Evolutionary conservation across 2,888 invertebrate species (phyloP).

Genomic region (Pristionchus arcanus): DNA sequence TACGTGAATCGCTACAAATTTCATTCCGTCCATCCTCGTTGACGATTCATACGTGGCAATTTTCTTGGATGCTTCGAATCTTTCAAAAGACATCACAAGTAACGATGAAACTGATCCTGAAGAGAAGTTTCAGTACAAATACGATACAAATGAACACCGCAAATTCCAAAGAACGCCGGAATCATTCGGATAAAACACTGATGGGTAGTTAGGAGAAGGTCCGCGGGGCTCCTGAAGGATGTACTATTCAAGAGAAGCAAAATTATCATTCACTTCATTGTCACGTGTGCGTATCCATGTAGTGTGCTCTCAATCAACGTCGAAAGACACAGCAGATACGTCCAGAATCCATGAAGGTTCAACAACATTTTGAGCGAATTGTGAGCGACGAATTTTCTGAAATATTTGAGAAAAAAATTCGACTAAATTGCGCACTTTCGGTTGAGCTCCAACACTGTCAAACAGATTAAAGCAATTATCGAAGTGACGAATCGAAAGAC

Average conservation of each 20-base stretch:
- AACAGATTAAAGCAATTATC: neutral
- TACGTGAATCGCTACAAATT: neutral
- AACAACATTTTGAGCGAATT: neutral
- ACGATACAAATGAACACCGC: neutral
- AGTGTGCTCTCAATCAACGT: neutral
- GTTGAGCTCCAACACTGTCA: neutral
- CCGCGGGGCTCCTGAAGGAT: neutral
- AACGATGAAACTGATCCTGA: neutral
- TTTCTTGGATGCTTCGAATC: neutral
- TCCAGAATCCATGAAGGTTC: neutral
- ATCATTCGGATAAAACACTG: neutral
- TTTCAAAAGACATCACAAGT: neutral
- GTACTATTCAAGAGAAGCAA: neutral
- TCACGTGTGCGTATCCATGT: neutral
- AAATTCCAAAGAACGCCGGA: neutral
- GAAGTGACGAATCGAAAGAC: neutral
- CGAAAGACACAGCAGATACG: neutral
- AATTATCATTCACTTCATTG: neutral
- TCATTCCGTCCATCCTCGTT: neutral
- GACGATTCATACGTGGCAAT: neutral
- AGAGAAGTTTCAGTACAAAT: neutral
- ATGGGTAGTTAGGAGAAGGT: neutral
- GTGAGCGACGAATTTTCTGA: neutral
- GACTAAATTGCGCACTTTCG: neutral
- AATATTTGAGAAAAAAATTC: neutral